Conservation (phyloP, 2,797 vertebrate species). For the Betta splendens region DNA sequence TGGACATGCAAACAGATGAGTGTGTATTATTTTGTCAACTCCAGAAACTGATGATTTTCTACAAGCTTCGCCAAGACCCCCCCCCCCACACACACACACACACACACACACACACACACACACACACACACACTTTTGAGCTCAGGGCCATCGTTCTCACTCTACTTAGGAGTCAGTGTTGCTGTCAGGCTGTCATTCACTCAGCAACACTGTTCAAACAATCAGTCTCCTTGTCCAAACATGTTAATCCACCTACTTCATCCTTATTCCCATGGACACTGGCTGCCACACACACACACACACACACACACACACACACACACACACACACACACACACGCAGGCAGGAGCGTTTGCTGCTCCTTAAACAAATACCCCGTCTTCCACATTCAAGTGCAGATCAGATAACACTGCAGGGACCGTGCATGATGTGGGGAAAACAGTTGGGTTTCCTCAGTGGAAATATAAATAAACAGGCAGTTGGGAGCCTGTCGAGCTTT, state of each 20-base stretch:
- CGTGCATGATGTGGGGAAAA: slow-evolving; percentile 11
- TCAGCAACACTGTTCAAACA: slow-evolving; percentile 68
- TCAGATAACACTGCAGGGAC: slow-evolving; percentile 31
- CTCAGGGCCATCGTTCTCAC: slow-evolving; percentile 33
- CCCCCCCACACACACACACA: slow-evolving; percentile 1
- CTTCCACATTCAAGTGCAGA: slow-evolving; percentile 53
- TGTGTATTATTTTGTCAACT: slow-evolving; percentile 4
- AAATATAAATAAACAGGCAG: slow-evolving; percentile 31
- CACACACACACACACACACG: neutral
- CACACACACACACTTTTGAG: neutral
- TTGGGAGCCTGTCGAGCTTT: neutral
- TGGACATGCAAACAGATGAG: slow-evolving; percentile 17
- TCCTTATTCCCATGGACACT: slow-evolving; percentile 64
- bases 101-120: neutral
- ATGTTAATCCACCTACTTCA: slow-evolving; percentile 76
- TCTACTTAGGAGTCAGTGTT: slow-evolving; percentile 57
- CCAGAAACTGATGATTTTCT: neutral
- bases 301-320: slow-evolving; percentile 18
- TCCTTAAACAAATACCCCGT: slow-evolving; percentile 45
- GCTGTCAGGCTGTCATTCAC: slow-evolving; percentile 55
- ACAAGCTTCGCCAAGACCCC: neutral
- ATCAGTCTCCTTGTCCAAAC: slow-evolving; percentile 75
- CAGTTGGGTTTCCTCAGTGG: slow-evolving; percentile 22
- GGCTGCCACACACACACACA: slow-evolving; percentile 28
- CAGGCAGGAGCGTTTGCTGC: slow-evolving; percentile 27